phyloP scores from a whole-genome alignment of 2,113 vertebrate species.

The Cromileptes altivelis region DNA sequence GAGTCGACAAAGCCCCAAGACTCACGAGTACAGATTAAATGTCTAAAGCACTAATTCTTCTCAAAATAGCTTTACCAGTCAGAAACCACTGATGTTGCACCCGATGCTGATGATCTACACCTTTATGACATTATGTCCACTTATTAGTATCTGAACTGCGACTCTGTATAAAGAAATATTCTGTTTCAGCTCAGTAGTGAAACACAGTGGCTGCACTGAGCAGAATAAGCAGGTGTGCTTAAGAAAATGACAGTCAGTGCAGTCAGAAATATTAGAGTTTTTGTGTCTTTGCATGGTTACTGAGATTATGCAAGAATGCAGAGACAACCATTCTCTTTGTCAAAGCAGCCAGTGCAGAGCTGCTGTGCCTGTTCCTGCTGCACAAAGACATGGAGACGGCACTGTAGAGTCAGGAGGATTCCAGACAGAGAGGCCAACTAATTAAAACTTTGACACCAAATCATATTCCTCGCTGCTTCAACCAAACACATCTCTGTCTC shows the following conservation, averaged over 20 bases:
- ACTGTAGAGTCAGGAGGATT: neutral
- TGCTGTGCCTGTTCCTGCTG: neutral
- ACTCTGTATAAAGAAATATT: neutral
- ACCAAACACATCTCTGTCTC: conserved; percentile 45
- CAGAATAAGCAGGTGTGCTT: neutral
- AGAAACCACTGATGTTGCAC: neutral
- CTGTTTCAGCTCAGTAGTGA: too few relatives aligned
- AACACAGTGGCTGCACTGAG: neutral
- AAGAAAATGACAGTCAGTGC: neutral
- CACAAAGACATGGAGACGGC: neutral
- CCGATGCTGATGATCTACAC: neutral
- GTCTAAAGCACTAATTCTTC: neutral
- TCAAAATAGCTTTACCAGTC: neutral
- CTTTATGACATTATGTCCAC: neutral
- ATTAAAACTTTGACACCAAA: conserved; percentile 62
- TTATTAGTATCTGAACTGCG: neutral
- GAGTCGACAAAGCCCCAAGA: neutral
- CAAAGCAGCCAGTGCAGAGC: neutral
- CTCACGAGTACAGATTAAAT: neutral
- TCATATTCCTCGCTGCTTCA: conserved; percentile 33
- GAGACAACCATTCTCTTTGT: neutral
- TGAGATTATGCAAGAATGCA: neutral
- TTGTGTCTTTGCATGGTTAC: neutral
- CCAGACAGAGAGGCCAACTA: conserved; percentile 28
- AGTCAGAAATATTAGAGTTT: neutral